Evolutionary conservation across 2,797 vertebrate species (phyloP), one percentile per base, ranked within the genome.

Genomic region (Phaenicophaeus curvirostris): DNA sequence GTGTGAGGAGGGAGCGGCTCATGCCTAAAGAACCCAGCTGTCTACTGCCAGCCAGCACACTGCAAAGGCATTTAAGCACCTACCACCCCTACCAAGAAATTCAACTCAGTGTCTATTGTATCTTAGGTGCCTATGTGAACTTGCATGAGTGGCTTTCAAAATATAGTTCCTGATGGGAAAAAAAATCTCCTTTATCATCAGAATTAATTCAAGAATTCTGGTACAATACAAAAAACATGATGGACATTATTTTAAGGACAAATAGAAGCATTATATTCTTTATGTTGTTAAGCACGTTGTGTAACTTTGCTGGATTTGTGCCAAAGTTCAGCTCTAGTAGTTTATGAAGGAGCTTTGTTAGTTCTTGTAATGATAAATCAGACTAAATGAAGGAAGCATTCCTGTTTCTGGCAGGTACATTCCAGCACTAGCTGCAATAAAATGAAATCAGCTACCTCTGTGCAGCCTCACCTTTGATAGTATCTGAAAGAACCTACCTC

Each of bases 351-450:
- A 94, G 86, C 50, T 71, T 63, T 95, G 87, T 90, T 94, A 89
- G 53, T 72, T 96, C 93, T 94, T 94, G 85, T 55, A 92, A 84
- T 87, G 90, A 95, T 93, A 96, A 93, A 95, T 95, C 91, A 93
- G 71, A 20, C 25, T 78, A 95, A 96, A 81, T 66, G 80, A 95
- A 91, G 88, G 91, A 92, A 93, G 23, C 65, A 75, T 92, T 96
- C 81, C 69, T 93, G 57, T 94, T 95, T 91, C 86, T 96, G 94
- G 85, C 73, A 93, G 90, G 71, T 89, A 89, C 90, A 88, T 95
- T 95, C 85, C 91, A 94, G 82, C 55, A 62, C 27, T 92, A 42
- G 37, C 72, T 94, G 65, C 68, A 85, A 23, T 62, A 74, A 92
- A 94, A 74, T 75, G 27, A 89, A 93, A 73, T 46, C 76, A 85